Conservation (phyloP, 2,113 vertebrate genomes). For the Corythoichthys intestinalis region DNA sequence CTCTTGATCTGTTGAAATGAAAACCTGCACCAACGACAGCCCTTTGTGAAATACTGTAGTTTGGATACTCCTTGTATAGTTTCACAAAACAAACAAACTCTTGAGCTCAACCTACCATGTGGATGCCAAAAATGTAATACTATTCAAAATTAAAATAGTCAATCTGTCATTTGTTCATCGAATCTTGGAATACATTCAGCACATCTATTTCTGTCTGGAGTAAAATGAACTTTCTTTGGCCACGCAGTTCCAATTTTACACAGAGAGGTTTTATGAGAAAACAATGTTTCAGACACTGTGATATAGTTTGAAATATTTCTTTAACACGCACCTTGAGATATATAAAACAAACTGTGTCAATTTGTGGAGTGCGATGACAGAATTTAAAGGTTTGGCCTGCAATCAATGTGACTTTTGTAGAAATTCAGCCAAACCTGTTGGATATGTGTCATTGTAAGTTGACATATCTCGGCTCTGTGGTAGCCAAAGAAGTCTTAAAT, state of each 20-base stretch:
- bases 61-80: neutral
- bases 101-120: neutral
- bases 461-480: constrained; percentile 18
- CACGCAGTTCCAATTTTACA: neutral
- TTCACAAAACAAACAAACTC: neutral
- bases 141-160: neutral
- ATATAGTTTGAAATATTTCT: constrained; percentile 2
- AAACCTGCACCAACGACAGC: too few relatives aligned
- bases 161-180: neutral
- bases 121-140: neutral
- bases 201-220: neutral
- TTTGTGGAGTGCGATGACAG: constrained; percentile 22
- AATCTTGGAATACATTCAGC: neutral
- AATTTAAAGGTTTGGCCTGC: neutral
- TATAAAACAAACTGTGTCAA: constrained; percentile 33
- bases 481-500: constrained; percentile 15
- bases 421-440: constrained; percentile 22
- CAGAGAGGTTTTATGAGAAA: neutral
- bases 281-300: neutral
- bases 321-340: constrained; percentile 31
- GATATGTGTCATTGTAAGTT: constrained; percentile 7
- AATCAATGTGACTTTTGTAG: constrained; percentile 3
- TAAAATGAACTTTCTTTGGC: constrained; percentile 1
- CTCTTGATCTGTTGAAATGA: too few relatives aligned
- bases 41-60: too few relatives aligned